Base-by-base conservation (phyloP, 2,797 vertebrate genomes). In the Mionectes olivaceus region DNA sequence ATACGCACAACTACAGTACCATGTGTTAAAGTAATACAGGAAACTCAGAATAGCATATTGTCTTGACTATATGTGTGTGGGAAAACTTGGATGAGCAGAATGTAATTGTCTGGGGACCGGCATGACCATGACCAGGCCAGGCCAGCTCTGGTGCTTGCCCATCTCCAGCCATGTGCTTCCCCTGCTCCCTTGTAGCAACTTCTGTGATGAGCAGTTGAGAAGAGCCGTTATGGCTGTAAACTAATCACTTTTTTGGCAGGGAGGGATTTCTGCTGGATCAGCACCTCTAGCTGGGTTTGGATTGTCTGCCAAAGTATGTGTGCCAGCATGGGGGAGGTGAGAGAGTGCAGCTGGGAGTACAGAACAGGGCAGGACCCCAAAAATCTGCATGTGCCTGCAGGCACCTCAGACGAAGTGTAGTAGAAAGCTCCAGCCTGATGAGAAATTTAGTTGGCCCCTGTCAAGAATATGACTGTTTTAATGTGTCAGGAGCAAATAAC, bases 311-410 rank as follows among this genome's bases (percentile, higher is more conserved):
- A 39, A 22, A 64, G 27, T 5, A 2, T 7, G 22, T n/a, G 37
- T 92, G 87, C 78, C 53, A 57, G 76, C 0, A 0, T n/a, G 25
- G 39, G 32, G 65, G 59, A 69, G 37, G 63, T 0, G 7, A 88
- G 64, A 28, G 18, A 32, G 57, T 28, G 32, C 69, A 81, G 39
- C 69, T 59, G 60, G 82, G 41, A 41, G 52, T 13, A 4, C 25
- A 55, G 41, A 47, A 47, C 25, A 19, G 74, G 49, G 46, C 50
- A 82, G 35, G 55, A 90, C 77, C 80, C 15, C n/a, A 60, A 32
- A 0, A 0, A 22, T 76, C 15, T 46, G 47, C 19, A 0, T 8
- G 41, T 10, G 46, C 46, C 56, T 16, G 9, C 64, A 44, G 50
- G 19, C 6, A 4, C 22, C 9, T 50, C 19, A 5, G 16, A 9